Base-by-base conservation (phyloP, 1,140 invertebrate genomes). In the Aporrectodea caliginosa region DNA sequence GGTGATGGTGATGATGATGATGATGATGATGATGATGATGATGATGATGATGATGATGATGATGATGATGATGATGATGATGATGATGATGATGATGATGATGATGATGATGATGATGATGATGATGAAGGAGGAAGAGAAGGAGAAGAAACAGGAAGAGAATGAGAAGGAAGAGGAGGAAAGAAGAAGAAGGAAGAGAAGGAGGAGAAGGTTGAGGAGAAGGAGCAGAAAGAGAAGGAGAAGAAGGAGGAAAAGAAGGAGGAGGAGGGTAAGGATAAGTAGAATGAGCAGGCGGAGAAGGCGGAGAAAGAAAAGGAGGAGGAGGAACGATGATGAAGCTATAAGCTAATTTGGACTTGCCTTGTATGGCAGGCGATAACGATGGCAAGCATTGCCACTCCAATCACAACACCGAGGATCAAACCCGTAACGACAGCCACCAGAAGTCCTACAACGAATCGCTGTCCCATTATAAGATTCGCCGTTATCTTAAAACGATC, bases 361-460 rank as follows among this genome's bases (percentile, higher is more conserved):
- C 69, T 73, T 30, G 43, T 78, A 58, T 79, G 72, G 74, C 80
- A 83, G 43, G 58, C 77, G 58, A 82, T 74, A 31, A 78, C 35
- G 77, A 73, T 70, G 22, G 73, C 74, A 33, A 79, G 31, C 70
- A 82, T 58, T 31, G 35, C 29, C 29, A 79, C 35, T 22, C 71
- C 78, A 33, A 76, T 69, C 29, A 84, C 74, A 27, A 81, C 72
- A 35, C 82, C 81, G 43, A 84, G 83, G 43, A 82, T 79, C 35
- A 81, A 79, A 16, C 81, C 83, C 35, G 80, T 82, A 76, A 81
- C 82, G 68, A 83, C 83, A 33, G 80, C 83, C 43, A 80, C 83
- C 81, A 82, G 82, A 69, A 81, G 82, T 58, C 78, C 84, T 78
- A 35, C 75, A 81, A 79, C 27, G 33, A 32, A 1, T 27, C 31